These are phyloP conservation scores for Tauraco hartlaubi DNA, from an alignment of 2,797 vertebrate genomes.

Conservation along the genomic window DNA sequence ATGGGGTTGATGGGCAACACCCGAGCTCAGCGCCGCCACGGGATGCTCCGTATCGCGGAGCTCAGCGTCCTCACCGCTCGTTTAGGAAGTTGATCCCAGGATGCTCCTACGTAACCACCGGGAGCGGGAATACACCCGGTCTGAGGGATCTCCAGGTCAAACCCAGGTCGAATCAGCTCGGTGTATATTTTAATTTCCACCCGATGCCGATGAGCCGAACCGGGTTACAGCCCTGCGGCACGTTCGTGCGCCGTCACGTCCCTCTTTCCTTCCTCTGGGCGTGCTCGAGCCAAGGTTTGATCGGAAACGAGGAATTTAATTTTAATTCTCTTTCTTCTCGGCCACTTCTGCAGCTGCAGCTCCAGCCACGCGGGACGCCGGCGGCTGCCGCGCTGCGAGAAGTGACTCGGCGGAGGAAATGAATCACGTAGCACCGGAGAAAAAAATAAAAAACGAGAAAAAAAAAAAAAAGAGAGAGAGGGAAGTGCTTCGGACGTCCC, in stretches of 20 bases:
- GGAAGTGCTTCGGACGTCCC: not conserved
- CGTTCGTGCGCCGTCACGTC: rapidly evolving
- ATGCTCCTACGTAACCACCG: rapidly evolving
- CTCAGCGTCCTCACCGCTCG: not conserved
- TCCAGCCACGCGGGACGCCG: not conserved
- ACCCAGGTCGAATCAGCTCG: not conserved
- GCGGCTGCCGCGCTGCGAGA: not conserved
- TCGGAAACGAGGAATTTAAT: not conserved
- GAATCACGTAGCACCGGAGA: not conserved
- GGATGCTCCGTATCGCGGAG: not conserved
- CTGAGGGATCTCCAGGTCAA: not conserved
- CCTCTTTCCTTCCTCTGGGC: not conserved
- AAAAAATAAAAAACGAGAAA: too few species aligned
- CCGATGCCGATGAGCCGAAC: not conserved
- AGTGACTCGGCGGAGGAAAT: not conserved
- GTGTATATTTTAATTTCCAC: not conserved
- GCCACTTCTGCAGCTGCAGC: not conserved
- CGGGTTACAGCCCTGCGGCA: too few species aligned
- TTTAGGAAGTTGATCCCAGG: not conserved
- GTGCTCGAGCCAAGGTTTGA: too few species aligned
- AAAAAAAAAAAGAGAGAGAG: not conserved
- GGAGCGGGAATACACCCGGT: not conserved
- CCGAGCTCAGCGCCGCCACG: too few species aligned
- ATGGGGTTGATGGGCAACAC: rapidly evolving
- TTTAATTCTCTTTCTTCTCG: not conserved